Evolutionary conservation across 2,113 vertebrate genomes (phyloP), one percentile per base, ranked within the genome.

Genomic region (Sapayoa aenigma): DNA sequence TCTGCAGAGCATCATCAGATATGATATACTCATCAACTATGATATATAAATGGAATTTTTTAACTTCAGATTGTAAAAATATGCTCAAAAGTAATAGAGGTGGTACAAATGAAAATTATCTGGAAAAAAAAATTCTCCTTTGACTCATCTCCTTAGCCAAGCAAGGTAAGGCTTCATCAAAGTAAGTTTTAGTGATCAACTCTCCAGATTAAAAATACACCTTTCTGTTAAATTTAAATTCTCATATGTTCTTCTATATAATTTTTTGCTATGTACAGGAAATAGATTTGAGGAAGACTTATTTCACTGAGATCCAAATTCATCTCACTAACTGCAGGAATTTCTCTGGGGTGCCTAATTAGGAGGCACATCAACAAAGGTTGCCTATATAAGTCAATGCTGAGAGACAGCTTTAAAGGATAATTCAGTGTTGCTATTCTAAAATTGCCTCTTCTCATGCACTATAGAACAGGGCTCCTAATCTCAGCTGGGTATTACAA

Each of bases 261-360:
- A 16, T 35, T 53, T 72, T 91, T 87, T 91, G 28, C 69, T 74
- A 63, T 8, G 17, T 83, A 49, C 22, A 72, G 47, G 52, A 93
- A 39, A 86, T 25, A 66, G 81, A 90, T 75, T 31, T 69, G 74
- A 85, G 49, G 39, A 87, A 59, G 35, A 87, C 93, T 94, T 79
- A 79, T 93, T 91, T 91, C 74, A 76, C 74, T 58, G 66, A 84
- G 53, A 55, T 81, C 87, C 94, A 86, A 88, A 94, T 95, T 94
- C 85, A 95, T 62, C 63, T 93, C 83, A 80, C 76, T 80, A 93
- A 74, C 94, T 95, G 91, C 88, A 88, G 90, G 88, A 94, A 88
- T 93, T 96, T 94, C 90, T 96, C 90, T 86, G 68, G 87, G 92
- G 85, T 92, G 90, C 85, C 88, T 93, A 96, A 94, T 94, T 94